phyloP scores from a whole-genome alignment of 1,140 invertebrate species.

The Reticulitermes speratus region DNA sequence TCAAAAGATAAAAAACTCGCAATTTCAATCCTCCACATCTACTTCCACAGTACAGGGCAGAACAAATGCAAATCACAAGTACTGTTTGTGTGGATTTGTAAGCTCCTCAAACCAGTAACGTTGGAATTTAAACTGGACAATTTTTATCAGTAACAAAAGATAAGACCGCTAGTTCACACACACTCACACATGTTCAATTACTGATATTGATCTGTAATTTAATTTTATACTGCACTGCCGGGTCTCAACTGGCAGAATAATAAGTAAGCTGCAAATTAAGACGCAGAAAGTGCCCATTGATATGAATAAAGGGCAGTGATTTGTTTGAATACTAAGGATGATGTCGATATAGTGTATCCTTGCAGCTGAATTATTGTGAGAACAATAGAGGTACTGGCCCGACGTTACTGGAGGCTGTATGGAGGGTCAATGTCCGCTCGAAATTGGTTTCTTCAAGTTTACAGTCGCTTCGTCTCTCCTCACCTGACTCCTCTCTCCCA shows the following conservation, averaged over 20 bases:
- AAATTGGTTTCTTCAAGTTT: constrained; percentile 11
- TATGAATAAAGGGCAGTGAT: neutral
- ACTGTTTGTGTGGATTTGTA: too few species aligned
- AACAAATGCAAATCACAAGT: too few species aligned
- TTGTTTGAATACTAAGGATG: neutral
- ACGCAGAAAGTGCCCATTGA: neutral
- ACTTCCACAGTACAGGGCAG: too few species aligned
- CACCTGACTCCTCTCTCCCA: neutral
- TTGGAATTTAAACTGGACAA: neutral
- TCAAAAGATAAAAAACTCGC: too few species aligned
- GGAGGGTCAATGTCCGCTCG: neutral
- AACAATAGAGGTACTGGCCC: neutral
- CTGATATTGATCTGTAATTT: neutral
- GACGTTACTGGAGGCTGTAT: constrained; percentile 1
- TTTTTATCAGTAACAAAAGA: neutral
- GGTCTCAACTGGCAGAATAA: neutral
- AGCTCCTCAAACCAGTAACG: too few species aligned
- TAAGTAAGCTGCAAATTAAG: neutral
- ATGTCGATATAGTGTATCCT: neutral
- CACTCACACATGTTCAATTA: neutral
- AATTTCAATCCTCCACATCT: too few species aligned
- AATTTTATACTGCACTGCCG: too few species aligned
- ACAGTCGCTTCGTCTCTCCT: neutral
- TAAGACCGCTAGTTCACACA: neutral
- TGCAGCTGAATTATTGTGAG: constrained; percentile 14